These are phyloP conservation scores for Peromyscus californicus DNA, from an alignment of 2,113 vertebrate species.

Conservation along the genomic window DNA sequence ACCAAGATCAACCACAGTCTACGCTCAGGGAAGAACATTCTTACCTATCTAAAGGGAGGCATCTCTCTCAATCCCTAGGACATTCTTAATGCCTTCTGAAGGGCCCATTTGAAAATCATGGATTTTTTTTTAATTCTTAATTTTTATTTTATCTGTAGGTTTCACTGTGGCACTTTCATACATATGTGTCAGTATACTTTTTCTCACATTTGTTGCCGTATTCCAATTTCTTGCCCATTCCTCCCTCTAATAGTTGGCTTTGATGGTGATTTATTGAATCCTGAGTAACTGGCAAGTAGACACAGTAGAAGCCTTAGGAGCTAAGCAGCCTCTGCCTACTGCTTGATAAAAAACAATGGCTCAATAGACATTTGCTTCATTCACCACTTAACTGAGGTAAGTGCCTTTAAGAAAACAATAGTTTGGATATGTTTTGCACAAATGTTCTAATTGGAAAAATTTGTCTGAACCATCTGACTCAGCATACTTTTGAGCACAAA, in stretches of 20 bases:
- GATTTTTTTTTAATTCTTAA: not conserved
- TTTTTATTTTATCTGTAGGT: not conserved
- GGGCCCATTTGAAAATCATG: not conserved
- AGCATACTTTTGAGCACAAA: not conserved
- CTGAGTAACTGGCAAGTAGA: not conserved
- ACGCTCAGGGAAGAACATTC: not conserved
- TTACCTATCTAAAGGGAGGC: not conserved
- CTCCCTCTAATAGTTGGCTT: not conserved
- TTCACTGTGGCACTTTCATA: not conserved
- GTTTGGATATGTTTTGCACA: not conserved
- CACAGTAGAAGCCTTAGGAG: not conserved
- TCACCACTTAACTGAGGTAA: not conserved
- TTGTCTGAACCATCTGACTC: not conserved
- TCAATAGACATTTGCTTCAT: not conserved
- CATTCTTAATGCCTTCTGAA: not conserved
- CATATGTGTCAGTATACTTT: not conserved
- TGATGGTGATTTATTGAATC: not conserved
- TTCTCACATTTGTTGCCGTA: no score
- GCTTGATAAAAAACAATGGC: not conserved
- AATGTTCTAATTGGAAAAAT: not conserved
- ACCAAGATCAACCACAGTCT: no score
- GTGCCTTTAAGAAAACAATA: not conserved
- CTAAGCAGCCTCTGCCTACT: not conserved
- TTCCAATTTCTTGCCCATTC: not conserved
- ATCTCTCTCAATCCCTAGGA: not conserved